Evolutionary conservation across 1,140 invertebrate species (phyloP).

Genomic region (Caerostris extrusa): DNA sequence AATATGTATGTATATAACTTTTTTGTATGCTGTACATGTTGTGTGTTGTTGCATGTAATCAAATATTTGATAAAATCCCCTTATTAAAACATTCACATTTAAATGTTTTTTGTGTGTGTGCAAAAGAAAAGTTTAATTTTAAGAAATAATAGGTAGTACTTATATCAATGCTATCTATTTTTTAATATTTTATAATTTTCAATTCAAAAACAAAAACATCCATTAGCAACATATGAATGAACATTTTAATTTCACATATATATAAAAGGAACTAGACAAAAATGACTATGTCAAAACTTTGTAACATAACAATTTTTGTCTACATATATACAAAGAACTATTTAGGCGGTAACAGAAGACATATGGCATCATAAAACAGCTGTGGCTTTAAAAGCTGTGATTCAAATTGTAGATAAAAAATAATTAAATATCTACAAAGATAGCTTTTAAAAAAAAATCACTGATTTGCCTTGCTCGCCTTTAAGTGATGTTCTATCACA

Average conservation of each 20-base stretch:
- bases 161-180: no score
- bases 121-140: no score
- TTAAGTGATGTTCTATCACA: conserved; percentile 77
- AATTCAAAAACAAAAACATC: neutral
- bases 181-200: no score
- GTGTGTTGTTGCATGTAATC: no score
- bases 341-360: conserved; percentile 66
- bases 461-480: neutral
- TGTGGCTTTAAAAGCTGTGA: neutral
- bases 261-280: neutral
- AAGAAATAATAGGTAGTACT: no score
- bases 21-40: no score
- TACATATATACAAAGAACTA: conserved; percentile 46
- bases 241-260: conserved; percentile 46
- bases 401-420: neutral
- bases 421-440: neutral
- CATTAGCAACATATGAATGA: neutral
- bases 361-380: neutral
- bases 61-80: no score
- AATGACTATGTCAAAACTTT: neutral
- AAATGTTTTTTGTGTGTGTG: no score
- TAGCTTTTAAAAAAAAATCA: neutral
- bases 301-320: conserved; percentile 12
- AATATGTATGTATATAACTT: no score
- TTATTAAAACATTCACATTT: no score